A percentile compares a stretch with the other conserved stretches of the same genome.
Evolutionary conservation across 2,888 invertebrate genomes (phyloP).

Genomic region (Mythimna vitellina): DNA sequence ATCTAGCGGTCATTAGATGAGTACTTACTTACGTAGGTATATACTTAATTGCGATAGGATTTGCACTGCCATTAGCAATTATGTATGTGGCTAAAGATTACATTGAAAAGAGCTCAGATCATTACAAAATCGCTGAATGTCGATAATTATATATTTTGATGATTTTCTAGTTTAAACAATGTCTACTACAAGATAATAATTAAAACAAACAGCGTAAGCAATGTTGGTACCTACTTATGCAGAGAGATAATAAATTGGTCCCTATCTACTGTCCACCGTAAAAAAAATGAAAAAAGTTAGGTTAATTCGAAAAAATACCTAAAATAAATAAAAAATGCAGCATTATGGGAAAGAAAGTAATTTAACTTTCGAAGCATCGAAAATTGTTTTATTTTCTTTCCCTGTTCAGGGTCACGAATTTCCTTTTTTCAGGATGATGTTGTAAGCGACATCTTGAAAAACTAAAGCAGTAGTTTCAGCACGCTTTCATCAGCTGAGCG

Average conservation of each 20-base stretch:
- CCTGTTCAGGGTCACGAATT: neutral
- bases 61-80: neutral
- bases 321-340: neutral
- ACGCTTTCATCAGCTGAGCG: neutral
- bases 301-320: neutral
- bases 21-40: neutral
- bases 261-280: neutral
- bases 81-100: neutral
- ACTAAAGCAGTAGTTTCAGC: constrained; percentile 23
- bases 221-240: neutral
- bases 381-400: neutral
- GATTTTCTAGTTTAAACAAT: neutral
- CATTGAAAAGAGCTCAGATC: constrained; percentile 2
- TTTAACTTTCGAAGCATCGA: too few species aligned
- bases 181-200: neutral
- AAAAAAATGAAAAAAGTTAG: neutral
- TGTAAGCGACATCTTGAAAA: constrained; percentile 52
- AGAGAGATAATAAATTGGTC: neutral
- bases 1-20: constrained; percentile 38
- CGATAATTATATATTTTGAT: neutral
- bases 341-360: too few species aligned
- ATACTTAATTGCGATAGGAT: constrained; percentile 6
- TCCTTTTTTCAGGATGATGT: neutral
- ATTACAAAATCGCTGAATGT: neutral
- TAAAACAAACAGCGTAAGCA: neutral